Conservation (phyloP, 1,140 invertebrate species). For the Megathymus violae region DNA sequence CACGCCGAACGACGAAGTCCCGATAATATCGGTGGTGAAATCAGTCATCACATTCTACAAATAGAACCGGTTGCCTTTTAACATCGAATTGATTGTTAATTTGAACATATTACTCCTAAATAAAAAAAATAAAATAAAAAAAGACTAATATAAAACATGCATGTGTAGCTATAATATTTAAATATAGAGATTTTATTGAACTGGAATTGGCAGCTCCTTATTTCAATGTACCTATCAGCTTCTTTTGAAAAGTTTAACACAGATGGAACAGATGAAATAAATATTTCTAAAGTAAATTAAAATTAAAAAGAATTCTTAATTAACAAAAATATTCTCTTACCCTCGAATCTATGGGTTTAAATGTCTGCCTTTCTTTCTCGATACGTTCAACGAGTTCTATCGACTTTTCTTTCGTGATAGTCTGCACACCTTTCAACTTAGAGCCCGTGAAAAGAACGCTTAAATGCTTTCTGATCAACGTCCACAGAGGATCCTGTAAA, state of each 20-base stretch:
- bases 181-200: too few species aligned
- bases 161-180: too few species aligned
- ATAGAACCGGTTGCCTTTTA: neutral
- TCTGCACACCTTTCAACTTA: conserved; percentile 38
- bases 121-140: too few species aligned
- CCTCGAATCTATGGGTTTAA: conserved; percentile 37
- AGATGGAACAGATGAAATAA: neutral
- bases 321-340: conserved; percentile 32
- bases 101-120: too few species aligned
- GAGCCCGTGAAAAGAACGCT: neutral
- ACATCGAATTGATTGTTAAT: too few species aligned
- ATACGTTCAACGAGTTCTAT: conserved; percentile 48
- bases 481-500: conserved; percentile 21
- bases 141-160: too few species aligned
- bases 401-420: conserved; percentile 35
- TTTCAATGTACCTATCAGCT: too few species aligned
- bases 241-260: too few species aligned
- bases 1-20: neutral
- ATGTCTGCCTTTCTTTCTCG: conserved; percentile 33
- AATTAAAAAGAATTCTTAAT: neutral
- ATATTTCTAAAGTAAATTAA: neutral
- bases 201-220: too few species aligned
- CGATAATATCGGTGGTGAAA: neutral
- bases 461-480: conserved; percentile 1
- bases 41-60: neutral